Conservation (phyloP, 2,888 invertebrate genomes). For the Hypsopygia costalis region DNA sequence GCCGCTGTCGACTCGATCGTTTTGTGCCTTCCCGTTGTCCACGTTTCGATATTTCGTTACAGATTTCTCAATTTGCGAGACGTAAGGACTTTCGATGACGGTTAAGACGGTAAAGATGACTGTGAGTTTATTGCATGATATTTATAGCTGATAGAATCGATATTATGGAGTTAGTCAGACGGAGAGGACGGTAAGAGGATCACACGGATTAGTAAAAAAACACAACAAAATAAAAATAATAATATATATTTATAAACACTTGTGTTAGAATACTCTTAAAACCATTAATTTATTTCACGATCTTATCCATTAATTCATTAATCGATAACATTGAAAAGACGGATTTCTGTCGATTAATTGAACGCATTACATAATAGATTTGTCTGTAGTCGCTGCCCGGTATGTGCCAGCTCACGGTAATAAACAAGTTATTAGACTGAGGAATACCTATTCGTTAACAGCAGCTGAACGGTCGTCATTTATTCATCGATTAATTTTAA, state of each 20-base stretch:
- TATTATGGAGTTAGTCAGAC: conserved; percentile 39
- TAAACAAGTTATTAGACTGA: too few species aligned
- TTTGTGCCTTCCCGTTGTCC: conserved; percentile 13
- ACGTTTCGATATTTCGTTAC: conserved; percentile 23
- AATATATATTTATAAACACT: conserved; percentile 82
- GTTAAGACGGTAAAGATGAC: conserved; percentile 19
- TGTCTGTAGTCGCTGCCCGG: conserved; percentile 2
- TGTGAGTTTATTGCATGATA: conserved; percentile 25
- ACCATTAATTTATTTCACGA: conserved; percentile 79
- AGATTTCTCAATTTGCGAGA: conserved; percentile 17
- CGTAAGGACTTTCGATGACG: conserved; percentile 22
- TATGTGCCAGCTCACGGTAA: conserved; percentile 5
- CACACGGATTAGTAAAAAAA: conserved; percentile 73
- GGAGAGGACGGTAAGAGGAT: conserved; percentile 37
- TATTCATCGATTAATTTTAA: conserved; percentile 65
- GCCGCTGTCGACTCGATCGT: conserved; percentile 12
- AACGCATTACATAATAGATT: conserved; percentile 15
- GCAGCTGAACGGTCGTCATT: conserved; percentile 43
- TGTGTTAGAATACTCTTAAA: conserved; percentile 80
- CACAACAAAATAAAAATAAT: conserved; percentile 76
- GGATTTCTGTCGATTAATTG: conserved; percentile 57
- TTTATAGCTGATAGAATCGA: conserved; percentile 76
- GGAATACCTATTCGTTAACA: conserved; percentile 25
- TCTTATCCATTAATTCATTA: conserved; percentile 75
- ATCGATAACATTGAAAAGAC: conserved; percentile 72